These are phyloP conservation scores for Perca schrenkii DNA, from an alignment of 2,113 vertebrate genomes.

Conservation along the genomic window DNA sequence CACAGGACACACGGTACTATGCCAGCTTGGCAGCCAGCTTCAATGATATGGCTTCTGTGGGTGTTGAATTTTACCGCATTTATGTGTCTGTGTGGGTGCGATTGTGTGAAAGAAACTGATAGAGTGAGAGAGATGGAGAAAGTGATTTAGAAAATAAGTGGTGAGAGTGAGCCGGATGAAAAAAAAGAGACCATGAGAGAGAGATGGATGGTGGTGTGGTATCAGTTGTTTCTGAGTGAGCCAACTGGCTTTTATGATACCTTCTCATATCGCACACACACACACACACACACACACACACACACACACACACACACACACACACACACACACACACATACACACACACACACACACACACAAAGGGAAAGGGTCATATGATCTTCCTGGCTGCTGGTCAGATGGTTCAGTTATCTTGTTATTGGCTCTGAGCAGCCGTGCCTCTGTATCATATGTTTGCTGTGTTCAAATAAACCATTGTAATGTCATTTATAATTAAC, in stretches of 20 bases:
- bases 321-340: constrained; percentile 5
- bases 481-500: neutral
- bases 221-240: constrained; percentile 34
- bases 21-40: constrained; percentile 12
- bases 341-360: neutral
- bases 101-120: constrained; percentile 21
- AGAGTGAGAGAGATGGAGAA: neutral
- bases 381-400: constrained; percentile 6
- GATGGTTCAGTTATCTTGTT: constrained; percentile 15
- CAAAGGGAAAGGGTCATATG: neutral
- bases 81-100: constrained; percentile 1
- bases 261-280: constrained; percentile 8
- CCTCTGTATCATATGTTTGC: neutral
- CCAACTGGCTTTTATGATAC: constrained; percentile 21
- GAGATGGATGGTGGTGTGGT: neutral
- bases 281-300: constrained; percentile 28
- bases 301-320: neutral
- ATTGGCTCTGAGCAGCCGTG: constrained; percentile 1
- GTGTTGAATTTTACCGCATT: constrained; percentile 25
- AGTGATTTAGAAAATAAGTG: neutral
- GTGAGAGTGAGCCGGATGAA: neutral
- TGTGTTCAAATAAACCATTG: neutral
- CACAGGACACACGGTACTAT: neutral
- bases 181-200: neutral
- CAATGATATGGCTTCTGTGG: constrained; percentile 13